These are phyloP conservation scores for Allophyes oxyacanthae DNA, from an alignment of 2,888 invertebrate genomes.

Conservation along the genomic window DNA sequence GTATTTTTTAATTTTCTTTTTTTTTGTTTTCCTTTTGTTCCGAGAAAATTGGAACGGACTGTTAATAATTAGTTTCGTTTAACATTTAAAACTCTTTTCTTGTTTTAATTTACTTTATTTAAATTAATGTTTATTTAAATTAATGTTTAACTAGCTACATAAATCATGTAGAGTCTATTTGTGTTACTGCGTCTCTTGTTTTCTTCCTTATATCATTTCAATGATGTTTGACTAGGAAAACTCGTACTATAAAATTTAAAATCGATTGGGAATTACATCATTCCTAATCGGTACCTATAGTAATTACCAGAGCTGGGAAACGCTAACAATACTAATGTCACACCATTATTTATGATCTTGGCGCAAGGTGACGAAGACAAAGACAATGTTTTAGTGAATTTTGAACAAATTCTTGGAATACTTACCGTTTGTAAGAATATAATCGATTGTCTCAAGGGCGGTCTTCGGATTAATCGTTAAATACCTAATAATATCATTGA, in stretches of 20 bases:
- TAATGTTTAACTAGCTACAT: slow-evolving; percentile 8
- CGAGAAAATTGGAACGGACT: slow-evolving; percentile 38
- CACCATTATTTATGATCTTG: slow-evolving; percentile 47
- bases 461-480: slow-evolving; percentile 6
- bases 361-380: slow-evolving; percentile 36
- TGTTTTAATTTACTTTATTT: slow-evolving; percentile 27
- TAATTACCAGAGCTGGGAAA: slow-evolving; percentile 35
- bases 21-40: slow-evolving; percentile 22
- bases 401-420: slow-evolving; percentile 39
- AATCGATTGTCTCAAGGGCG: slow-evolving; percentile 41
- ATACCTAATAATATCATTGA: slow-evolving; percentile 1
- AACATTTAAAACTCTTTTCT: slow-evolving; percentile 27
- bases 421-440: slow-evolving; percentile 21
- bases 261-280: slow-evolving; percentile 34
- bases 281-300: slow-evolving; percentile 34
- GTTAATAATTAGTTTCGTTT: slow-evolving; percentile 40
- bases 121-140: slow-evolving; percentile 25
- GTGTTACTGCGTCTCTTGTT: slow-evolving; percentile 2
- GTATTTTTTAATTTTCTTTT: slow-evolving; percentile 43
- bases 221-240: neutral
- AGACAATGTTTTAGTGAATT: slow-evolving; percentile 40
- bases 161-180: neutral
- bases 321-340: slow-evolving; percentile 34
- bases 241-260: slow-evolving; percentile 11
- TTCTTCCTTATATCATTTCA: neutral